Percentiles rank a stretch among this genome's conserved stretches.
Conservation (phyloP, 2,113 vertebrate genomes). For the Brachypteracias leptosomus region DNA sequence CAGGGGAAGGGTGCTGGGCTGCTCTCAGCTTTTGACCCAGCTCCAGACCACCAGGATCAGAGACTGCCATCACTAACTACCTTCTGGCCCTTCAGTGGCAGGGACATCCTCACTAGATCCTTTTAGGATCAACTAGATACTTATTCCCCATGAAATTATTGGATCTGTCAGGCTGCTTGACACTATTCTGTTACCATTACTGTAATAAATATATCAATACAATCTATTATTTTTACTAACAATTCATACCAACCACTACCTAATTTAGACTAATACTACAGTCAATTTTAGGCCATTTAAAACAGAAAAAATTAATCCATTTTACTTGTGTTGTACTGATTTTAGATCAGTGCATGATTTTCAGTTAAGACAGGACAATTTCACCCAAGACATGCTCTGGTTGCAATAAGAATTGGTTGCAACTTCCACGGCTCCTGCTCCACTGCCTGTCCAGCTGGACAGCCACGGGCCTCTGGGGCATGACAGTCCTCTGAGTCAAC, state of each 20-base stretch:
- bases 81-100: neutral
- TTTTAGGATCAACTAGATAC: neutral
- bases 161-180: neutral
- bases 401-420: neutral
- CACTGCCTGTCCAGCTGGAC: neutral
- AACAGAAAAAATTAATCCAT: neutral
- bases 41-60: neutral
- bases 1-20: neutral
- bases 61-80: neutral
- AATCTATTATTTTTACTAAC: neutral
- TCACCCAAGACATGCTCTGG: neutral
- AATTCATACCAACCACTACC: neutral
- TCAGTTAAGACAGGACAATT: neutral
- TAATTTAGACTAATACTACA: neutral
- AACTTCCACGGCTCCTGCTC: neutral
- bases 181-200: neutral
- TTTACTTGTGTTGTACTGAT: neutral
- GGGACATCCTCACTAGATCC: neutral
- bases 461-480: rapidly evolving
- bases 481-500: neutral
- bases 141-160: neutral
- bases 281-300: neutral
- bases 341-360: neutral
- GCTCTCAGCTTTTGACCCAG: neutral
- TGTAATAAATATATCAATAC: neutral